Evolutionary conservation across 2,797 vertebrate species (phyloP).

Genomic region (Erethizon dorsatum): DNA sequence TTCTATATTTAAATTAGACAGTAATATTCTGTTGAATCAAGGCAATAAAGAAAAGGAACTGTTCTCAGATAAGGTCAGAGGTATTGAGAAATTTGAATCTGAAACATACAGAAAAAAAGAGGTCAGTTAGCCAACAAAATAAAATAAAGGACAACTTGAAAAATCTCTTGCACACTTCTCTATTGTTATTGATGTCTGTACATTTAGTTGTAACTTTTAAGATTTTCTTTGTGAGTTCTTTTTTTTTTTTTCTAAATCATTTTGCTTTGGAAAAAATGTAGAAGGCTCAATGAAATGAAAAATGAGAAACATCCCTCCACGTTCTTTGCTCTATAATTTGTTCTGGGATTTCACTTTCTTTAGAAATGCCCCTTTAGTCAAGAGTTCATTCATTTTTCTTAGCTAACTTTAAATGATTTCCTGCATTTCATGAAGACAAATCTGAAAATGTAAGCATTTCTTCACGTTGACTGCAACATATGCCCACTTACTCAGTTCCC

Average conservation of each 20-base stretch:
- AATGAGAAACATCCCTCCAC: not conserved
- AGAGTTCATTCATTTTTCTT: constrained; percentile 46
- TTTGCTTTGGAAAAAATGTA: not conserved
- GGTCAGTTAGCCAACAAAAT: not conserved
- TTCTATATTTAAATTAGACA: not conserved
- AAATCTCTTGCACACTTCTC: not conserved
- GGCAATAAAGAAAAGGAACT: not conserved
- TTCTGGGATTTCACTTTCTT: constrained; percentile 47
- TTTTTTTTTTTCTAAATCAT: not conserved
- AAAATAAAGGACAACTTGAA: not conserved
- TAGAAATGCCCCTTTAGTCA: constrained; percentile 32
- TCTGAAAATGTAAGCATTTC: constrained; percentile 29
- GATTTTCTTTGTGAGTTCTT: not conserved
- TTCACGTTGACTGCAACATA: not conserved
- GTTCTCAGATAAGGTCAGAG: not conserved
- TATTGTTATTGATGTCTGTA: not conserved
- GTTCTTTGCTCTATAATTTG: constrained; percentile 18
- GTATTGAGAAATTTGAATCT: not conserved
- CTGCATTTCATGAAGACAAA: constrained; percentile 45
- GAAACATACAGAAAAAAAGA: not conserved
- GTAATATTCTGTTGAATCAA: not conserved
- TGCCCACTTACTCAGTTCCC: not conserved
- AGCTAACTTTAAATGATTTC: constrained; percentile 1
- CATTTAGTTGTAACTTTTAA: constrained; percentile 31
- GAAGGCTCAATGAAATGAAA: constrained; percentile 48